phyloP scores from a whole-genome alignment of 2,888 invertebrate genomes.

The Arge pagana region DNA sequence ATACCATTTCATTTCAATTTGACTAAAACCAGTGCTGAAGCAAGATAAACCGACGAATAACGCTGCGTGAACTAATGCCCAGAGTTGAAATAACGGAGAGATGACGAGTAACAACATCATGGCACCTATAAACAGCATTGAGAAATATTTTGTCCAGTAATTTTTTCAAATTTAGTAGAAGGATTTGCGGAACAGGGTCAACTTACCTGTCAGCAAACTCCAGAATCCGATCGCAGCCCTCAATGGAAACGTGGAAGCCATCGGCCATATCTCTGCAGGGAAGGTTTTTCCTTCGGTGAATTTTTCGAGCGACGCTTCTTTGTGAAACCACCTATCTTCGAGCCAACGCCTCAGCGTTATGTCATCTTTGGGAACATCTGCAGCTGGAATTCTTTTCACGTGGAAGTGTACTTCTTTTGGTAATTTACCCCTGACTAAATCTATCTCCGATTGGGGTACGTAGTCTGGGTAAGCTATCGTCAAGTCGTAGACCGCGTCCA shows the following conservation, averaged over 20 bases:
- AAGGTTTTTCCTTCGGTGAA: slow-evolving; percentile 65
- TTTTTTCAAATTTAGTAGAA: not conserved
- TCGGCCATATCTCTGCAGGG: slow-evolving; percentile 51
- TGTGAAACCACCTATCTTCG: slow-evolving; percentile 68
- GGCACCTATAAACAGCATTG: slow-evolving; percentile 36
- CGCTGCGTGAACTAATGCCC: slow-evolving; percentile 43
- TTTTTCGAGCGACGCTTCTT: slow-evolving; percentile 66
- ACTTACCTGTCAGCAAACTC: slow-evolving; percentile 61
- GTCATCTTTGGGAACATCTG: slow-evolving; percentile 65
- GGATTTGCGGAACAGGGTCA: not conserved
- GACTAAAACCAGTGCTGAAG: slow-evolving; percentile 49
- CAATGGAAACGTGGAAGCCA: slow-evolving; percentile 54
- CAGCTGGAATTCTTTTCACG: slow-evolving; percentile 69
- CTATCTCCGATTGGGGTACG: slow-evolving; percentile 75
- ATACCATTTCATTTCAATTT: slow-evolving; percentile 53
- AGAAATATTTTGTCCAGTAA: not conserved
- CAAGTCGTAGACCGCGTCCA: slow-evolving; percentile 83
- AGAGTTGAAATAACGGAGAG: slow-evolving; percentile 52
- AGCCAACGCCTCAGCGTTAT: slow-evolving; percentile 67
- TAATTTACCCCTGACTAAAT: slow-evolving; percentile 71
- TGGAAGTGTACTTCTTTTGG: slow-evolving; percentile 79
- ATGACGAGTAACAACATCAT: slow-evolving; percentile 43
- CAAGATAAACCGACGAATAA: slow-evolving; percentile 49
- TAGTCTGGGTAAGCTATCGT: slow-evolving; percentile 82
- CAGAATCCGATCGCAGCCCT: slow-evolving; percentile 68